Conservation (phyloP, 2,797 vertebrate genomes). For the Syngnathus rostellatus region DNA sequence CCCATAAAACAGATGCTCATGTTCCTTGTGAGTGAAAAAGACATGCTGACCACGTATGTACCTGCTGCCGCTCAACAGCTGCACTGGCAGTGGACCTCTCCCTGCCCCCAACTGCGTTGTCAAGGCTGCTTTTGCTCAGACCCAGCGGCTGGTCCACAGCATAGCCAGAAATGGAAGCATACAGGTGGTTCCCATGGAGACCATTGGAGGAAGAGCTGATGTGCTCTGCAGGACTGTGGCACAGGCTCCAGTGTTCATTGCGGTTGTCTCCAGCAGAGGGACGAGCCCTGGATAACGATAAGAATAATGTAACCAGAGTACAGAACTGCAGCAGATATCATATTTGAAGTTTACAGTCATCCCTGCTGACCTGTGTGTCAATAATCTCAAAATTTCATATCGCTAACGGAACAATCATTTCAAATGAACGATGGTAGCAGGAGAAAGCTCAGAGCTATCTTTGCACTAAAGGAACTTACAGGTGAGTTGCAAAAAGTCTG, state of each 20-base stretch:
- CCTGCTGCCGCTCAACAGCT: conserved; percentile 85
- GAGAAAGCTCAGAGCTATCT: background rate
- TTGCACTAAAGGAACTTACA: conserved; percentile 67
- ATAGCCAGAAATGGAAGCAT: conserved; percentile 75
- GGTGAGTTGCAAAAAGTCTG: conserved; percentile 82
- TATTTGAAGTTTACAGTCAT: too few species aligned
- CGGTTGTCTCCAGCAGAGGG: conserved; percentile 80
- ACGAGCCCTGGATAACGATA: conserved; percentile 64
- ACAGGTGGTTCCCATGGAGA: conserved; percentile 79
- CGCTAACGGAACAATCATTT: too few species aligned
- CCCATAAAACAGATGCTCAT: background rate
- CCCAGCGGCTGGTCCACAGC: conserved; percentile 86
- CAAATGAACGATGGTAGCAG: background rate
- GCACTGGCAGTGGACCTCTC: conserved; percentile 55
- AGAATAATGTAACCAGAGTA: background rate
- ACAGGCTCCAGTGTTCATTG: conserved; percentile 80
- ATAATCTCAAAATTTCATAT: too few species aligned
- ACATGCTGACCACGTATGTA: conserved; percentile 34
- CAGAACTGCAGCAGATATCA: too few species aligned
- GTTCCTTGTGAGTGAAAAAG: background rate
- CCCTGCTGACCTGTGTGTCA: too few species aligned
- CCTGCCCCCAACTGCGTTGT: conserved; percentile 53
- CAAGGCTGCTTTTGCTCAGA: conserved; percentile 83
- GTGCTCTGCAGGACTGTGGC: conserved; percentile 80
- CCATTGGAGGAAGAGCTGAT: conserved; percentile 75